Evolutionary conservation across 1,140 invertebrate genomes (phyloP), one percentile per base, ranked within the genome.

Genomic region (Oscheius sp.): DNA sequence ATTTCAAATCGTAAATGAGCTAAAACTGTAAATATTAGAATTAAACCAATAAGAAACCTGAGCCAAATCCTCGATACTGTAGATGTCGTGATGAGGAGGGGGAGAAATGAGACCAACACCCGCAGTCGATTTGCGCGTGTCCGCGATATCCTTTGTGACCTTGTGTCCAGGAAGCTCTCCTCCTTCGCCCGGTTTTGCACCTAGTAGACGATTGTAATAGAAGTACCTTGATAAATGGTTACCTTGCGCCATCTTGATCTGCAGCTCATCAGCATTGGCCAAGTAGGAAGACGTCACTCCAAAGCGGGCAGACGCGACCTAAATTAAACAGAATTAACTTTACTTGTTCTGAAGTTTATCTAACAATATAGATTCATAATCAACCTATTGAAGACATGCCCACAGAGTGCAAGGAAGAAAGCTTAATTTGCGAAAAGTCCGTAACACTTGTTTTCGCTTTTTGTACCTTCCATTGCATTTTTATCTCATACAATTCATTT

Each of bases 71-170:
- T 99, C 96, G 82, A 99, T 99, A 36, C 94, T 97, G 86, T 99
- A 99, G 85, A 99, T 98, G 84, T 99, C 95, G 85, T 99, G 96
- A 88, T 99, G 96, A 3, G 96, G 96, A 3, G 96, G 95, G 35
- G 96, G 96, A 0, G 94, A 97, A 82, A 99, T 98, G 0, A 99
- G 87, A 62, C 96, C 96, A n/a, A 99, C 96, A 4, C 94, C 94
- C 3, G 95, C 88, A 1, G 98, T 94, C 0, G 94, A 97, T 85
- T 97, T 93, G 61, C 96, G 89, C 1, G 94, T 96, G 70, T 90
- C 89, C 3, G 95, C 96, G 84, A 99, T 99, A 62, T 96, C 94
- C 80, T 92, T 90, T 0, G 94, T 94, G 4, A 97, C 94, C 83
- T 90, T 91, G 75, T 91, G 91, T 79, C 93, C 91, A 0, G 94